Base-by-base conservation (phyloP, 1,140 invertebrate species). In the Rhynchophorus ferrugineus region DNA sequence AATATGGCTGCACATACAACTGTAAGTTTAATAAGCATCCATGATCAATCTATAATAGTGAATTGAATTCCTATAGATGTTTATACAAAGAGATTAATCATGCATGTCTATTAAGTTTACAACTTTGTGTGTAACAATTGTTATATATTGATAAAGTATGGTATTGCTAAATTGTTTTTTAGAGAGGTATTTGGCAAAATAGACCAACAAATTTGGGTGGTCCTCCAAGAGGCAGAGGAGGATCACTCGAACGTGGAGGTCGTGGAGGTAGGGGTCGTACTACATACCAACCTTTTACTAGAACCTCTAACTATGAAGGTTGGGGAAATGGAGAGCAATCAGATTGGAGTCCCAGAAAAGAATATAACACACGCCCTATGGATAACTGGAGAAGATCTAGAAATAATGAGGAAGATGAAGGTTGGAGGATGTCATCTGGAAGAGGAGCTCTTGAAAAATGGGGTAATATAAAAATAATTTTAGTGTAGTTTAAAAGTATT, bases 271-370 rank as follows among this genome's bases (percentile, higher is more conserved):
- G 77, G 56, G 74, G 78, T 18, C 73, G 78, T 56, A 74, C 78
- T 17, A 69, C 73, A 17, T 77, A 76, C 39, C 69, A 75, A 39
- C 74, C 78, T 54, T 72, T 76, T 37, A 75, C 80, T 72, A 77
- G n/a, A 61, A 73, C 74, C 44, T 75, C 75, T 22, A 76, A 78
- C 36, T 71, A 77, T 18, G 71, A 68, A 17, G 57, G 66, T 43
- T 68, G 66, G 54, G 61, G 61, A 42, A 83, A 83, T 62, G 81
- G 80, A 1, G 76, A 69, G n/a, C 71, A 74, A n/a, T 67, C 70
- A 2, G 78, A 82, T 43, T 82, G 80, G 79, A 79, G 76, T 49
- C 80, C 79, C 2, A 69, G 80, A 38, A 81, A 81, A 58, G 83
- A 81, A 42, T 73, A 76, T 21, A 52, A 74, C 74, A n/a, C 68